Percentiles rank a stretch among this genome's conserved stretches.
These are phyloP conservation scores for Drosophila nigrodunni DNA, from an alignment of 1,140 invertebrate species.

Conservation along the genomic window DNA sequence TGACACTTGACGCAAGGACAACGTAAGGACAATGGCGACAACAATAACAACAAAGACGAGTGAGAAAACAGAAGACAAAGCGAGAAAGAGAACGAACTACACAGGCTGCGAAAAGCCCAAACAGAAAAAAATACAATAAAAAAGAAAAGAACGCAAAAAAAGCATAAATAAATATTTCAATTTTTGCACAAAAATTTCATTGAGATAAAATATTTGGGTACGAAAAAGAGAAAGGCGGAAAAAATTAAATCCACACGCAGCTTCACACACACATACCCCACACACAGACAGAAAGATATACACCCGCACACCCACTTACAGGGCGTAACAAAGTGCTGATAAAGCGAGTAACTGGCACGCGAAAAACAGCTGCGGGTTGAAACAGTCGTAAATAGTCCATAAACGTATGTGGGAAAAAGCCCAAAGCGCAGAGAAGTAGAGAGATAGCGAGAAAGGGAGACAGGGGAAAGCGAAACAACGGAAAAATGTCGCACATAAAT, in stretches of 20 bases:
- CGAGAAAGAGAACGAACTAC: background rate
- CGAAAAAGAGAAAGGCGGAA: slow-evolving; percentile 3
- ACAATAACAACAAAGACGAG: slow-evolving; percentile 37
- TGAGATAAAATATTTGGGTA: slow-evolving; percentile 68
- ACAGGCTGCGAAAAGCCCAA: slow-evolving; percentile 38
- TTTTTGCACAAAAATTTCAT: slow-evolving; percentile 64
- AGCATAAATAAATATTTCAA: slow-evolving; percentile 77
- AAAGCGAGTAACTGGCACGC: slow-evolving; percentile 65
- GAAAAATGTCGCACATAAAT: slow-evolving; percentile 69
- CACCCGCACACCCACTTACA: slow-evolving; percentile 16
- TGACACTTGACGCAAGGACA: slow-evolving; percentile 81
- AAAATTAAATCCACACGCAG: slow-evolving; percentile 75
- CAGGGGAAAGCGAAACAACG: slow-evolving; percentile 32
- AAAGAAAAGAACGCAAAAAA: slow-evolving; percentile 16
- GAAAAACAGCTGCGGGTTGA: slow-evolving; percentile 54
- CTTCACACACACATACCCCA: slow-evolving; percentile 6
- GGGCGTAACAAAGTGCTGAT: slow-evolving; percentile 77
- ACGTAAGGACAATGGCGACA: slow-evolving; percentile 73
- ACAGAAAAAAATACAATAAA: slow-evolving; percentile 26
- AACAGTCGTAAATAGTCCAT: slow-evolving; percentile 48
- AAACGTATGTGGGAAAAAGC: slow-evolving; percentile 36
- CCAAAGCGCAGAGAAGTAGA: slow-evolving; percentile 34
- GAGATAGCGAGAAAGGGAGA: slow-evolving; percentile 27
- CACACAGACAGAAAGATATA: background rate
- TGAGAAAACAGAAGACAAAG: slow-evolving; percentile 4